A percentile compares a stretch with the other conserved stretches of the same genome.
These are phyloP conservation scores for Quadroppia sp. DNA, from an alignment of 2,888 invertebrate species.

Conservation along the genomic window DNA sequence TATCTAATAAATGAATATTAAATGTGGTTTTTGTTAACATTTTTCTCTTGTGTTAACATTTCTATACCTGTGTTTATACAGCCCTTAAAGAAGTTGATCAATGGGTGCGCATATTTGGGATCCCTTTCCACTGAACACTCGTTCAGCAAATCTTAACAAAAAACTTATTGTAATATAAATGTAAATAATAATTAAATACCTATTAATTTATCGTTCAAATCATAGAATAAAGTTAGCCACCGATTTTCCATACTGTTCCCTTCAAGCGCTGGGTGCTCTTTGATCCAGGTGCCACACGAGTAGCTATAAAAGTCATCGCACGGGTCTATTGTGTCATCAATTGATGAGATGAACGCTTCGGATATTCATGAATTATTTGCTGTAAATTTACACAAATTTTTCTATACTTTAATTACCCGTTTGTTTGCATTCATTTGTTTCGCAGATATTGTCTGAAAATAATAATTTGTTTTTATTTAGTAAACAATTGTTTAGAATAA, in stretches of 20 bases:
- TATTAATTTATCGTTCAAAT: neutral
- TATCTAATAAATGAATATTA: neutral
- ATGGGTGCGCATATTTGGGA: constrained; percentile 20
- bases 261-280: neutral
- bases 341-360: too few relatives aligned
- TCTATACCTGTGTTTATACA: constrained; percentile 18
- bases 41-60: neutral
- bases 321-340: too few relatives aligned
- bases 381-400: neutral
- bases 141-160: neutral
- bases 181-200: neutral
- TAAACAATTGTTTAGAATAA: too few relatives aligned
- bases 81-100: constrained; percentile 27
- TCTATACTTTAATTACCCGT: constrained; percentile 18
- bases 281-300: constrained; percentile 21
- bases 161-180: neutral
- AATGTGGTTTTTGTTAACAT: neutral
- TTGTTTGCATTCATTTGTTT: neutral
- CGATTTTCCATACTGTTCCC: neutral
- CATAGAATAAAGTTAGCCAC: neutral
- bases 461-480: too few relatives aligned
- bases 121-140: neutral
- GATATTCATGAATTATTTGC: neutral
- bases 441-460: neutral
- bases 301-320: constrained; percentile 26